A percentile compares a stretch with the other conserved stretches of the same genome.
phyloP scores from a whole-genome alignment of 2,113 vertebrate genomes.

The Natator depressus region DNA sequence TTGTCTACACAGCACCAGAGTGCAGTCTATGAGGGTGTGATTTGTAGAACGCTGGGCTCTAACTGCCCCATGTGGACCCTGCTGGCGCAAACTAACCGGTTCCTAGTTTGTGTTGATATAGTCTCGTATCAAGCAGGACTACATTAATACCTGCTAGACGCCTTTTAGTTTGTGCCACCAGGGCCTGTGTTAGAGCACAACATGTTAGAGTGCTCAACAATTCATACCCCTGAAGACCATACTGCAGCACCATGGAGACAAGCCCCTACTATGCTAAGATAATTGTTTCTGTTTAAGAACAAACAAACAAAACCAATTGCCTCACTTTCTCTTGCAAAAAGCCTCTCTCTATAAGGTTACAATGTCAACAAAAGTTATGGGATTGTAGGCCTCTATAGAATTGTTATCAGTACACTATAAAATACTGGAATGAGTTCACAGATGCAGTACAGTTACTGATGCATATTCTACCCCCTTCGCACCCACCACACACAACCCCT shows the following conservation, averaged over 20 bases:
- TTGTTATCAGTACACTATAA: not conserved
- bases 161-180: not conserved
- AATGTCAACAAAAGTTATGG: rapidly evolving
- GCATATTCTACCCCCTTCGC: not conserved
- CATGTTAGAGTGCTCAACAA: not conserved
- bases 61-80: not conserved
- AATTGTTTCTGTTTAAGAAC: slow-evolving; percentile 57
- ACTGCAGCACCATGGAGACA: not conserved
- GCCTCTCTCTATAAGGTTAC: rapidly evolving
- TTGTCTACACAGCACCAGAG: not conserved
- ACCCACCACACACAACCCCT: not conserved
- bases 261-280: slow-evolving; percentile 34
- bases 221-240: not conserved
- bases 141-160: not conserved
- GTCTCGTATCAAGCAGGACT: not conserved
- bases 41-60: not conserved
- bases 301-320: not conserved
- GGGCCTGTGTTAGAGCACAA: not conserved
- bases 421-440: not conserved
- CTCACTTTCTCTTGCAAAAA: not conserved
- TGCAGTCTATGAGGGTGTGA: not conserved
- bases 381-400: not conserved
- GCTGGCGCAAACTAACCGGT: not conserved
- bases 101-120: not conserved
- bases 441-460: not conserved